Conservation (phyloP, 2,797 vertebrate genomes). For the Scolopax bukidnonensis region DNA sequence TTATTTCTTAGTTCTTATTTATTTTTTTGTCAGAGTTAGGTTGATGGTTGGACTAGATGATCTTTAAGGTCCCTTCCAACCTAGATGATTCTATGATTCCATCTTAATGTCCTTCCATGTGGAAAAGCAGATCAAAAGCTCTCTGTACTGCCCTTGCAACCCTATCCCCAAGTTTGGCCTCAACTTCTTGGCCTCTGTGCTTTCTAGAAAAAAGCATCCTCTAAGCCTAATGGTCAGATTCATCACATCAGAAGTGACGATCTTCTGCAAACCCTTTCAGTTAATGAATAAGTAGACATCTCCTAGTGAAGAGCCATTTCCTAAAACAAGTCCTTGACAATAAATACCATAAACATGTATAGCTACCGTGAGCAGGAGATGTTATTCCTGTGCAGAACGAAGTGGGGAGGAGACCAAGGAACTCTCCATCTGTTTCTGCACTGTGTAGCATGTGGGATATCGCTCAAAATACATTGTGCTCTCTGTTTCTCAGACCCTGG, state of each 20-base stretch:
- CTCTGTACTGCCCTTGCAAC: background rate
- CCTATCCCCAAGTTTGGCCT: background rate
- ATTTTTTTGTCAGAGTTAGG: no score
- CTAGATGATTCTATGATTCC: no score
- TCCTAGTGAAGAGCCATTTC: constrained; percentile 12
- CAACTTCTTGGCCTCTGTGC: background rate
- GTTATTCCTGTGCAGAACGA: constrained; percentile 10
- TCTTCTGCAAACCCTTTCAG: background rate
- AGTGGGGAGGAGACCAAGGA: constrained; percentile 32
- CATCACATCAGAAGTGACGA: background rate
- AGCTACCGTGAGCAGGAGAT: constrained; percentile 12
- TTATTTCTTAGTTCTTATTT: no score
- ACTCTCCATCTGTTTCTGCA: constrained; percentile 60
- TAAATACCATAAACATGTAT: constrained; percentile 40
- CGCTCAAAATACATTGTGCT: background rate
- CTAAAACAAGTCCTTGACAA: background rate
- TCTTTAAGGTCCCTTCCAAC: no score
- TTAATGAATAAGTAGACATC: background rate
- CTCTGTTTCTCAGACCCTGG: background rate
- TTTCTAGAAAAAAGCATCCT: background rate
- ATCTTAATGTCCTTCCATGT: background rate
- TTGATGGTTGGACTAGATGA: no score
- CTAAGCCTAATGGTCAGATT: background rate
- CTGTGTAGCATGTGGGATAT: constrained; percentile 11
- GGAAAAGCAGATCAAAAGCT: background rate